Evolutionary conservation across 92 coral and sea anemone genomes (phyloP), one percentile per base, ranked within the genome.

Genomic region (Metridium senile): DNA sequence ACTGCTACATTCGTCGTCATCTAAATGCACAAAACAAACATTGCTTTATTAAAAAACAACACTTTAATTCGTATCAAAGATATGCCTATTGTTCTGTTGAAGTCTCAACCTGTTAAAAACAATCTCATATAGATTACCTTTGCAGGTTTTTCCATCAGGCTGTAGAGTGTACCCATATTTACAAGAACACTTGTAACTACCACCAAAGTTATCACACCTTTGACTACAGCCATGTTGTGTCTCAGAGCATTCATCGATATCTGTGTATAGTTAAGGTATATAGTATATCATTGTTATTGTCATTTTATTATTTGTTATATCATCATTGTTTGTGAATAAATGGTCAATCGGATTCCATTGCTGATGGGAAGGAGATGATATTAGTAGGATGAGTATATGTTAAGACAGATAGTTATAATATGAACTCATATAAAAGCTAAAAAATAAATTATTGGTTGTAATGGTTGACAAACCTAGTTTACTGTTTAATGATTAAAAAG

Each of bases 1-100:
- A 17, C 35, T 62, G 3, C 34, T 33, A 27, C 94, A 89, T 66
- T 89, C 94, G 57, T 89, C 81, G 22, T 86, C 70, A 57, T 89
- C 94, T 89, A 51, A 1, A 59, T n/a, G 30, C 9, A 35, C 20
- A 43, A 47, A 66, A 63, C 20, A 20, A 74, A 26, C 23, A 54
- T 54, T 17, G 9, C 26, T 54, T 17, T 54, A n/a, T n/a, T n/a
- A n/a, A n/a, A n/a, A n/a, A n/a, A n/a, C n/a, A n/a, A n/a, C n/a
- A n/a, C n/a, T n/a, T n/a, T n/a, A n/a, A n/a, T n/a, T n/a, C n/a
- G n/a, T n/a, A n/a, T n/a, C n/a, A n/a, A n/a, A n/a, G n/a, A n/a
- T n/a, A n/a, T n/a, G n/a, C n/a, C n/a, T n/a, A n/a, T n/a, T n/a
- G n/a, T n/a, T n/a, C n/a, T n/a, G n/a, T n/a, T n/a, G n/a, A n/a